Evolutionary conservation across 2,888 invertebrate genomes (phyloP), one percentile per base, ranked within the genome.

Genomic region (Aspidapion aeneum): DNA sequence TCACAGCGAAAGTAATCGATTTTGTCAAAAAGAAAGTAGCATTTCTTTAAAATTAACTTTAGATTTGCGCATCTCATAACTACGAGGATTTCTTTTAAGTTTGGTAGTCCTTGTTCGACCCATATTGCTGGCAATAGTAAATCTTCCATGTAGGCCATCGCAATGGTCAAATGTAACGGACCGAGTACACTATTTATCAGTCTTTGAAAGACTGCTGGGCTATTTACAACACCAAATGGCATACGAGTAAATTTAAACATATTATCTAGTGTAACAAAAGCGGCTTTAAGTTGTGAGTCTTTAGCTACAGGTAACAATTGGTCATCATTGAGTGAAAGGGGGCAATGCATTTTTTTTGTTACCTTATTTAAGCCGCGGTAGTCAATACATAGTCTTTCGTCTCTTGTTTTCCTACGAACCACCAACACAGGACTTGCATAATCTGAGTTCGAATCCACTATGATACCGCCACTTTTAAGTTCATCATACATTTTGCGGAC

Each of bases 391-490:
- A 35, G 35, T 35, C 35, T 35, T 35, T 12, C 35, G 18, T 70
- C 67, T 7, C 70, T 70, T 22, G 64, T 68, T 55, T 70, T 72
- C 63, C 73, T 74, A 22, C 65, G 66, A 0, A 74, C 71, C n/a
- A 73, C 50, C 9, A 71, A 57, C 7, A 61, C n/a, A n/a, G 61
- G 61, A 21, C 61, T 64, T 1, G 70, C 67, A 59, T 67, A 74
- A 2, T 35, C 64, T 1, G 74, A 75, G 18, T 61, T 61, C 17
- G 72, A 71, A 52, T 72, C 70, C 1, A 64, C 57, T 16, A 73
- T 65, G 9, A 71, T 71, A 7, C 68, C 52, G 16, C 60, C 52
- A 54, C 55, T 58, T 49, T 58, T 58, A 7, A 35, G 35, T 35
- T 35, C 35, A 3, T 35, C 35, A 7, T 7, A 3, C 35, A 35